Percentiles rank a stretch among this genome's conserved stretches.
Evolutionary conservation across 1,140 invertebrate genomes (phyloP).

Genomic region (Yoshiicerus persimilis): DNA sequence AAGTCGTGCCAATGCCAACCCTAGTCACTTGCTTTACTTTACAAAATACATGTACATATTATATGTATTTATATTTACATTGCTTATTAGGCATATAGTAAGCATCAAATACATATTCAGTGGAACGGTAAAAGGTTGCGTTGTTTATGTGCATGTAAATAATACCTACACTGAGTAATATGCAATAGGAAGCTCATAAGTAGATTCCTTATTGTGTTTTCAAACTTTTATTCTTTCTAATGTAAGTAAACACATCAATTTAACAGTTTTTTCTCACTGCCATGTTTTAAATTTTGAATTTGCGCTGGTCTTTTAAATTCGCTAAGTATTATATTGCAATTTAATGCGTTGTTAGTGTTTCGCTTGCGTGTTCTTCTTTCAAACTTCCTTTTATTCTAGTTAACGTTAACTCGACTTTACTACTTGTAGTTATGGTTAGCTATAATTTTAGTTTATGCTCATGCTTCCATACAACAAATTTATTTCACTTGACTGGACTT

Average conservation of each 20-base stretch:
- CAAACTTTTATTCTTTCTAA: neutral
- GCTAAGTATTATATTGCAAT: neutral
- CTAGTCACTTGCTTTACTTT: neutral
- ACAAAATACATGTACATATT: neutral
- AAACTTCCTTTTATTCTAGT: neutral
- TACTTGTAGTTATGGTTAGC: neutral
- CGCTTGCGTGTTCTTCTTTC: neutral
- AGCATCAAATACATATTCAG: neutral
- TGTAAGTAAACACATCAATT: neutral
- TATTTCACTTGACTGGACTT: neutral
- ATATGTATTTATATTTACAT: neutral
- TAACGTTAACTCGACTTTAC: neutral
- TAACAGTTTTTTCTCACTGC: neutral
- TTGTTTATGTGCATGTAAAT: neutral
- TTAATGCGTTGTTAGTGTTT: neutral
- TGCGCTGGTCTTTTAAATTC: neutral
- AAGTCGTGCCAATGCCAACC: neutral
- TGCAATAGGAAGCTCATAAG: neutral
- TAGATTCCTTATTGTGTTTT: neutral
- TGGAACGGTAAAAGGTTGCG: neutral
- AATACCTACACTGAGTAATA: neutral
- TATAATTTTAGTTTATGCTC: neutral
- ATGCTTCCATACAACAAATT: constrained; percentile 2
- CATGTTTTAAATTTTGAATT: neutral
- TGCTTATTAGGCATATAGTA: too few relatives aligned